These are phyloP conservation scores for Cephus runcator DNA, from an alignment of 2,888 invertebrate genomes.

Conservation along the genomic window DNA sequence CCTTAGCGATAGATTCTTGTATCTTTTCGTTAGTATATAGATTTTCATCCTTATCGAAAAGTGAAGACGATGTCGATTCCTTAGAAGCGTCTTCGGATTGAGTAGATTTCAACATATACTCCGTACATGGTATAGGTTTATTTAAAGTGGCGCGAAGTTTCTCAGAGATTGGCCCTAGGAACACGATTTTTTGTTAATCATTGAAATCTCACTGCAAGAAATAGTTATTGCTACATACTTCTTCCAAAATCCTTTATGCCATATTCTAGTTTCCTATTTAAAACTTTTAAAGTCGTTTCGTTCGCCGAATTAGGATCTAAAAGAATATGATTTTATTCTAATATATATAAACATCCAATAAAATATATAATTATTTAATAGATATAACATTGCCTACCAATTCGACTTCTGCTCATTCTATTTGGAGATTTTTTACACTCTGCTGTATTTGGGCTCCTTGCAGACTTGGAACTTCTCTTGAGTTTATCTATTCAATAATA, in stretches of 20 bases:
- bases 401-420: neutral
- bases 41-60: neutral
- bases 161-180: neutral
- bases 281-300: neutral
- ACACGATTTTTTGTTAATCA: neutral
- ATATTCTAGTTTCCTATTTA: neutral
- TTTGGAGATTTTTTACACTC: neutral
- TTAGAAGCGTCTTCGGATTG: neutral
- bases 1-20: neutral
- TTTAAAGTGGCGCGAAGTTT: neutral
- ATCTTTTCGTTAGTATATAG: neutral
- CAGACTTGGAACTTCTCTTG: neutral
- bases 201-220: neutral
- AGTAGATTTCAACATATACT: neutral
- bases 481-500: neutral
- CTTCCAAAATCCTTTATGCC: neutral
- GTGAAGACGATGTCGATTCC: neutral
- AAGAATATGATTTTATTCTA: neutral
- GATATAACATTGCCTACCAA: neutral
- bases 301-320: neutral
- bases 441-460: neutral
- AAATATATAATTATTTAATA: neutral
- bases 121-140: neutral
- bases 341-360: neutral
- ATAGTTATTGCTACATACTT: neutral